phyloP scores from a whole-genome alignment of 2,888 invertebrate genomes.

The Ochropleura leucogaster region DNA sequence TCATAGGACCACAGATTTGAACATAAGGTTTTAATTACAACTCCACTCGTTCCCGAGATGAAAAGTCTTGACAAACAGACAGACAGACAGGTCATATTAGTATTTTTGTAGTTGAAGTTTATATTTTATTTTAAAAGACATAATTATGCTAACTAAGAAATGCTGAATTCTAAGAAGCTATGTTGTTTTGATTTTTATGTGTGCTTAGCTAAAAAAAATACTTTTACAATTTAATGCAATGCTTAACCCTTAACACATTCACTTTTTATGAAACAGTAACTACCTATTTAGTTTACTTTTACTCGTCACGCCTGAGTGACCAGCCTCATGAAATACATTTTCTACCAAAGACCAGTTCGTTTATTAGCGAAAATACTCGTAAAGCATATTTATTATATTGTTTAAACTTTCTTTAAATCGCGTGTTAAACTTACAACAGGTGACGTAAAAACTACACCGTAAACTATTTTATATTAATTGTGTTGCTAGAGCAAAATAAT shows the following conservation, averaged over 20 bases:
- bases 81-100: no score
- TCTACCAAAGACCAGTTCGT: conserved; percentile 28
- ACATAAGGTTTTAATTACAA: no score
- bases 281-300: neutral
- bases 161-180: no score
- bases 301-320: conserved; percentile 22
- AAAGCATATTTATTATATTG: conserved; percentile 26
- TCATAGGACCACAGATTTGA: no score
- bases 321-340: conserved; percentile 20
- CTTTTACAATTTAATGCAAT: no score
- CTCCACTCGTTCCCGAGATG: no score
- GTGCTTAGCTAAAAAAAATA: no score
- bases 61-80: no score
- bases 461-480: conserved; percentile 39
- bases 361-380: conserved; percentile 15
- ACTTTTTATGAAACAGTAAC: neutral
- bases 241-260: neutral
- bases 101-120: no score
- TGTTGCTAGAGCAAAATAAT: conserved; percentile 51
- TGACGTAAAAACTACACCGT: conserved; percentile 37
- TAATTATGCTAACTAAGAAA: no score
- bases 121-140: no score
- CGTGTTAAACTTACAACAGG: conserved; percentile 38
- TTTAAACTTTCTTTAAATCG: conserved; percentile 44
- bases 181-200: no score